These are phyloP conservation scores for Ditylenchus dipsaci DNA, from an alignment of 1,140 invertebrate genomes.

Conservation along the genomic window DNA sequence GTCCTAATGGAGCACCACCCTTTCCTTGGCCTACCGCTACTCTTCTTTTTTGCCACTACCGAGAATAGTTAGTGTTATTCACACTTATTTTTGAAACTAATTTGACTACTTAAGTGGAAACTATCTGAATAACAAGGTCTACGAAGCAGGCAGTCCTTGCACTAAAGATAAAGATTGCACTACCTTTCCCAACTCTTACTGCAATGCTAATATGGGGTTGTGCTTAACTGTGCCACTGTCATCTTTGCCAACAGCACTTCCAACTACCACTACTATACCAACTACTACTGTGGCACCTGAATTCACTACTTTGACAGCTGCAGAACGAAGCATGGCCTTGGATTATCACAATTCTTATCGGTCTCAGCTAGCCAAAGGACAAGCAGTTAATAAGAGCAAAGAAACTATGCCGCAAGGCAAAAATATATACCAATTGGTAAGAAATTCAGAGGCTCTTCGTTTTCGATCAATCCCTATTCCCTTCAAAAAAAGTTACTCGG, in stretches of 20 bases:
- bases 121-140: not conserved
- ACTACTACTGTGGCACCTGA: too few species aligned
- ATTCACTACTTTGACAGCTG: too few species aligned
- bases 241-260: too few species aligned
- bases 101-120: not conserved
- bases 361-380: not conserved
- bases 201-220: constrained; percentile 1
- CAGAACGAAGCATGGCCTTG: not conserved
- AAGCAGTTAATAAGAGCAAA: not conserved
- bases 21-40: too few species aligned
- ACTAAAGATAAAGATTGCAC: not conserved
- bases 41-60: not conserved
- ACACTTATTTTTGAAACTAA: not conserved
- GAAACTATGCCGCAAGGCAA: not conserved
- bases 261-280: too few species aligned
- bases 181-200: not conserved
- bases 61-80: too few species aligned
- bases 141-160: constrained; percentile 13
- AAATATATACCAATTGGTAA: not conserved
- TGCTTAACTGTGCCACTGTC: too few species aligned
- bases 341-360: not conserved
- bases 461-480: not conserved
- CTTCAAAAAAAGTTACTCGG: not conserved
- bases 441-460: too few species aligned
- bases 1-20: not conserved